phyloP scores from a whole-genome alignment of 2,888 invertebrate species.

The Callyntrura guangdongensis region DNA sequence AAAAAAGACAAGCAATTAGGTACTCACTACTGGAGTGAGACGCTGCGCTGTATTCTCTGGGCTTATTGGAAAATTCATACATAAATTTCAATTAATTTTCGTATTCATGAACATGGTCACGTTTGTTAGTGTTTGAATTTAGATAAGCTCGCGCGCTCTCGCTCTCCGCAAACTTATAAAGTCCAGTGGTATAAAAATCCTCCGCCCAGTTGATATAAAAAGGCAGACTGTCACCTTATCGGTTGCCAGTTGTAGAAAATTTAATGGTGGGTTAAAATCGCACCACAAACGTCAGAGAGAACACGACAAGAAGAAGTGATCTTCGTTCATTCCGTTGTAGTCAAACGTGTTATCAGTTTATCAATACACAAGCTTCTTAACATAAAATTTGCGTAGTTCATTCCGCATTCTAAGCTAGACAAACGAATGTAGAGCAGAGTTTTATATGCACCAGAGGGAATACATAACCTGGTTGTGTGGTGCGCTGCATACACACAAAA shows the following conservation, averaged over 20 bases:
- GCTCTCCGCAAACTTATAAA: neutral
- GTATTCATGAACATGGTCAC: constrained; percentile 22
- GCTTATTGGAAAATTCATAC: neutral
- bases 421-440: neutral
- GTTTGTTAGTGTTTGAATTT: neutral
- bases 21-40: neutral
- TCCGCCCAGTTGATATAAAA: constrained; percentile 8
- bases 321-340: neutral
- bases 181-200: constrained; percentile 17
- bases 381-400: neutral
- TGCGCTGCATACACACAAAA: neutral
- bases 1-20: neutral
- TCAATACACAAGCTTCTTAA: neutral
- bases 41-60: neutral
- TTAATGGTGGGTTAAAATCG: neutral
- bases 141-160: neutral
- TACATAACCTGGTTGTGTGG: neutral
- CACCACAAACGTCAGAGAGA: neutral
- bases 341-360: neutral
- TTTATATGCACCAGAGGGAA: neutral
- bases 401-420: neutral
- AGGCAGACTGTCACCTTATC: neutral
- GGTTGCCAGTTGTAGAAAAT: constrained; percentile 13
- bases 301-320: constrained; percentile 8
- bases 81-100: constrained; percentile 10